These are phyloP conservation scores for Tenthredo amoena DNA, from an alignment of 2,888 invertebrate species.

Conservation along the genomic window DNA sequence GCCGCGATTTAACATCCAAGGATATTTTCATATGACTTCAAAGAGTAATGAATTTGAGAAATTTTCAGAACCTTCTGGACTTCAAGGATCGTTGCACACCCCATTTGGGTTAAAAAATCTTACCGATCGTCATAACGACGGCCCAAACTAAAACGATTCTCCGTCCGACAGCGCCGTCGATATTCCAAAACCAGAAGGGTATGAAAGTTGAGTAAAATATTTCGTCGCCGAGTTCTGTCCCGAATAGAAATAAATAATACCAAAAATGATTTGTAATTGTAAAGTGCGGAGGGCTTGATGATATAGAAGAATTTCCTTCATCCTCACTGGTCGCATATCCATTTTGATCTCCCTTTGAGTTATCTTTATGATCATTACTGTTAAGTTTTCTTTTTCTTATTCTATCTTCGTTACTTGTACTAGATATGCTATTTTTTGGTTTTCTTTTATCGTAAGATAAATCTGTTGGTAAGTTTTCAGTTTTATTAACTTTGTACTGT, in stretches of 20 bases:
- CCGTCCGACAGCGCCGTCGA: slow-evolving; percentile 92
- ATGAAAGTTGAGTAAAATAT: slow-evolving; percentile 95
- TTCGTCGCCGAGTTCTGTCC: slow-evolving; percentile 94
- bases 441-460: slow-evolving; percentile 26
- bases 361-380: slow-evolving; percentile 47
- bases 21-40: not conserved
- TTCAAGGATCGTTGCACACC: not conserved
- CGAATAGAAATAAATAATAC: slow-evolving; percentile 91
- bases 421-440: slow-evolving; percentile 63
- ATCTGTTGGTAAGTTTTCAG: slow-evolving; percentile 53
- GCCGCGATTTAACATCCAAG: not conserved
- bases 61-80: not conserved
- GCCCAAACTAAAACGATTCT: slow-evolving; percentile 92
- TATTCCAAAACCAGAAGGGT: slow-evolving; percentile 97
- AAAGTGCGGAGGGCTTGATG: slow-evolving; percentile 77
- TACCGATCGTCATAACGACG: slow-evolving; percentile 91
- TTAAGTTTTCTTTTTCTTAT: slow-evolving; percentile 54
- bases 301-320: slow-evolving; percentile 76
- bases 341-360: slow-evolving; percentile 52
- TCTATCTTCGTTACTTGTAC: slow-evolving; percentile 52
- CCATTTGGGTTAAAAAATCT: slow-evolving; percentile 60
- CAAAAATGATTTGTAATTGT: slow-evolving; percentile 87
- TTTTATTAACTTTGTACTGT: slow-evolving; percentile 57
- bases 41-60: not conserved
- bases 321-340: slow-evolving; percentile 70